Conservation (phyloP, 2,888 invertebrate genomes). For the Philaethria dido region DNA sequence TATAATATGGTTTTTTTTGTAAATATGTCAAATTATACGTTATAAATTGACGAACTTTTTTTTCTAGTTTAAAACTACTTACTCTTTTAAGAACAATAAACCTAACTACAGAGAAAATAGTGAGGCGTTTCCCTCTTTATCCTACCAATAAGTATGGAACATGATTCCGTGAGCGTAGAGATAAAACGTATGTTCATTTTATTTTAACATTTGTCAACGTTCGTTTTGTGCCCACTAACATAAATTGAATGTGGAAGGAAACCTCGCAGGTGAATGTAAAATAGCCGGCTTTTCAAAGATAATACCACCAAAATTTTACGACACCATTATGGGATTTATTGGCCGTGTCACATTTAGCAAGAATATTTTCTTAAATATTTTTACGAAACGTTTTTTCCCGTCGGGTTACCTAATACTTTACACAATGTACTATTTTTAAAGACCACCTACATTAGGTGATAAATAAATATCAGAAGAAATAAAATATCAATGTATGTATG, state of each 20-base stretch:
- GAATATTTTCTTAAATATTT: conserved; percentile 71
- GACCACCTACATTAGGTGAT: neutral
- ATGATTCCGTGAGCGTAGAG: conserved; percentile 74
- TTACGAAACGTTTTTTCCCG: conserved; percentile 54
- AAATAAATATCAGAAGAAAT: too few species aligned
- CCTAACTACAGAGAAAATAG: neutral
- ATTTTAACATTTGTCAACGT: conserved; percentile 84
- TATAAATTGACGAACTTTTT: neutral
- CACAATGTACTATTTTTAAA: conserved; percentile 28
- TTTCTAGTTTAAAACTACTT: neutral
- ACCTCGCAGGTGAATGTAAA: conserved; percentile 83
- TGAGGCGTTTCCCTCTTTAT: conserved; percentile 27
- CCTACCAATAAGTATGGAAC: conserved; percentile 56
- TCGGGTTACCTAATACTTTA: conserved; percentile 40
- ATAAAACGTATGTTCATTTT: conserved; percentile 83
- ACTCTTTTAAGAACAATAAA: neutral
- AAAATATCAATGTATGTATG: too few species aligned
- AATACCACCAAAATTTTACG: conserved; percentile 82
- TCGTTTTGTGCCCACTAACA: conserved; percentile 84
- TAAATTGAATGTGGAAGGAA: conserved; percentile 83
- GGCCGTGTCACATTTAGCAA: conserved; percentile 76
- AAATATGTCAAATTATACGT: neutral
- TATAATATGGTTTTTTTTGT: neutral
- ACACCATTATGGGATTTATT: conserved; percentile 82
- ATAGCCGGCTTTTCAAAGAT: conserved; percentile 82